Conservation (phyloP, 2,888 invertebrate genomes). For the Gryllus longicercus region DNA sequence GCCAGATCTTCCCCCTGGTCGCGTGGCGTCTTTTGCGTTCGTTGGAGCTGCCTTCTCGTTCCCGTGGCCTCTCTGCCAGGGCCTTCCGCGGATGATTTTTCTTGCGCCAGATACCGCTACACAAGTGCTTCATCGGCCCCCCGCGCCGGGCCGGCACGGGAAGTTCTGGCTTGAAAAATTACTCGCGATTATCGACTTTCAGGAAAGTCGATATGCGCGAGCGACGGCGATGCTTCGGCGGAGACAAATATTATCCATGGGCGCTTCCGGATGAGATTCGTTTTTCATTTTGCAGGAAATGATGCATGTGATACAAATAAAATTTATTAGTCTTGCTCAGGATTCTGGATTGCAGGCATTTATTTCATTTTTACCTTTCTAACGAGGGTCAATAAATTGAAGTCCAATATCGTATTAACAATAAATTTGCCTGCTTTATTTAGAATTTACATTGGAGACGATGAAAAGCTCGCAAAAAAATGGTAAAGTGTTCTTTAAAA, state of each 20-base stretch:
- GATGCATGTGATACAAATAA: slow-evolving; percentile 8
- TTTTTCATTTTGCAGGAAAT: background rate
- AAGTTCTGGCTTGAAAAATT: background rate
- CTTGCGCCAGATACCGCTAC: background rate
- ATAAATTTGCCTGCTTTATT: too few species aligned
- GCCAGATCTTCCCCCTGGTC: background rate
- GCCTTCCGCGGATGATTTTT: background rate
- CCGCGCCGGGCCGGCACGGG: background rate
- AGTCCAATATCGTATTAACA: too few species aligned
- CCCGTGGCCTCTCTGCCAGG: background rate
- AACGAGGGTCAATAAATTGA: too few species aligned
- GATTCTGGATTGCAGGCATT: too few species aligned
- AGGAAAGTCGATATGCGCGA: background rate
- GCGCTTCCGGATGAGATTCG: background rate
- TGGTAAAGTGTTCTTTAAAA: too few species aligned
- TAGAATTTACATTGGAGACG: too few species aligned
- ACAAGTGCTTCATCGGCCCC: too few species aligned
- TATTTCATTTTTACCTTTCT: too few species aligned
- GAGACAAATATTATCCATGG: background rate
- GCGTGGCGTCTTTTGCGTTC: background rate
- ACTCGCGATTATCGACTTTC: slow-evolving; percentile 6
- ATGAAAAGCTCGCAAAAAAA: too few species aligned
- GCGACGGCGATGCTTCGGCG: background rate
- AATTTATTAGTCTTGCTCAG: background rate
- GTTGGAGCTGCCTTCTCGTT: background rate